These are phyloP conservation scores for Okapia johnstoni DNA, from an alignment of 2,113 vertebrate genomes.

Conservation along the genomic window DNA sequence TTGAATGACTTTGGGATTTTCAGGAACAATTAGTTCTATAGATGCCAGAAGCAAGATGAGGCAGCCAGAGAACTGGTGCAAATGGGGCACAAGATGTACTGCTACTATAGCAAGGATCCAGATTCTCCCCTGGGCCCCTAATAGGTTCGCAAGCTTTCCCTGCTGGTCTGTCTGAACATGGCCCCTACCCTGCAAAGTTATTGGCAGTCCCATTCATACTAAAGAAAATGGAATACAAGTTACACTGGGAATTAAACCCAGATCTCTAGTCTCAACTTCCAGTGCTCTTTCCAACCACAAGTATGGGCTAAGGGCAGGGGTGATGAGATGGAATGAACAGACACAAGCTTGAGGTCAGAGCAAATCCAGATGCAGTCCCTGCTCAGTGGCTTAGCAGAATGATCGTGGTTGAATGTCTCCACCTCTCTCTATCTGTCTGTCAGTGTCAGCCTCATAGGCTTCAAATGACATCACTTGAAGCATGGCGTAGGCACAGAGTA, in stretches of 20 bases:
- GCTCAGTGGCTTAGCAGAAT: rapidly evolving
- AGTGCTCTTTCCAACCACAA: background rate
- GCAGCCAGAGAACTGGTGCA: background rate
- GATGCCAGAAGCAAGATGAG: background rate
- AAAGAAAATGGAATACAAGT: background rate
- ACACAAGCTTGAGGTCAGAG: no score
- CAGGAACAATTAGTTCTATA: background rate
- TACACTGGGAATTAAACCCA: background rate
- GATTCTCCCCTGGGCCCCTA: background rate
- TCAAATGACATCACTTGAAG: background rate
- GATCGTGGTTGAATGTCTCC: background rate
- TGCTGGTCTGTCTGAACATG: background rate
- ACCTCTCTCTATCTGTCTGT: background rate
- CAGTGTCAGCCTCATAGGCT: background rate
- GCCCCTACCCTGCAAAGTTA: background rate
- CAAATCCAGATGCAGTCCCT: no score
- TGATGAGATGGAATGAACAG: background rate
- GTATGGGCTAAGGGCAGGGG: background rate
- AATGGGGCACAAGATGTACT: background rate
- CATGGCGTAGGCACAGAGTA: background rate
- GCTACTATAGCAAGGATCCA: rapidly evolving
- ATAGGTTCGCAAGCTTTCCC: background rate
- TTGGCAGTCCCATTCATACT: background rate
- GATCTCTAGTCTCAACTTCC: background rate
- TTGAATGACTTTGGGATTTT: background rate